Conservation (phyloP, 2,113 vertebrate species). For the Cavia porcellus region DNA sequence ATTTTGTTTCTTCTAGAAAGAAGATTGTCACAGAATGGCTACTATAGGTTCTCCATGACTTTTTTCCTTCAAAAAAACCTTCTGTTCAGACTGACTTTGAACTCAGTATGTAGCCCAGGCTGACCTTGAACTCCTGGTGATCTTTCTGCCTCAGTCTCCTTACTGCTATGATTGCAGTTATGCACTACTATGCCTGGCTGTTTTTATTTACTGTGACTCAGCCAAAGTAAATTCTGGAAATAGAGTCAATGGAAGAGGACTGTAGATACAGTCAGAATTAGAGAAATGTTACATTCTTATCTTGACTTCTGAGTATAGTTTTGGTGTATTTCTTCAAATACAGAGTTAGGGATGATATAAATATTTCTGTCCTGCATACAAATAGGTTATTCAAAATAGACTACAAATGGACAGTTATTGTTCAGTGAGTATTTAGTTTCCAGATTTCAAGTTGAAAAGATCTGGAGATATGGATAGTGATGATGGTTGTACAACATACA, state of each 20-base stretch:
- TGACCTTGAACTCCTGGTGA: neutral
- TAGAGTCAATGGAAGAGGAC: conserved; percentile 25
- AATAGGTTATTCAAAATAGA: conserved; percentile 33
- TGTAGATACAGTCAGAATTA: conserved; percentile 48
- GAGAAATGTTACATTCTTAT: conserved; percentile 31
- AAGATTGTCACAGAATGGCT: conserved; percentile 10
- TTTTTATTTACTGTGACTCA: conserved; percentile 24
- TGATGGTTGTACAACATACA: neutral
- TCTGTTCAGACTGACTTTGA: neutral
- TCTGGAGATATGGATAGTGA: neutral
- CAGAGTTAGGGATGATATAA: conserved; percentile 13
- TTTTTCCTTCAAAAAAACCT: neutral
- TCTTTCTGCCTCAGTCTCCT: neutral
- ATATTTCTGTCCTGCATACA: conserved; percentile 48
- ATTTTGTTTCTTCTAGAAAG: conserved; percentile 5
- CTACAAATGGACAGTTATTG: neutral
- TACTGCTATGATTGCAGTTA: neutral
- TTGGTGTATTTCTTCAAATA: conserved; percentile 9
- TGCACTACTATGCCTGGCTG: neutral
- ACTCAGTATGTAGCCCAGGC: neutral
- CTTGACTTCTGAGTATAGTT: conserved; percentile 37
- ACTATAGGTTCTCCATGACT: neutral
- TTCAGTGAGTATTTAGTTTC: neutral
- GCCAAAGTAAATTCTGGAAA: conserved; percentile 46
- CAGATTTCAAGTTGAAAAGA: neutral